Conservation (phyloP, 2,797 vertebrate species). For the Peromyscus aztecus region DNA sequence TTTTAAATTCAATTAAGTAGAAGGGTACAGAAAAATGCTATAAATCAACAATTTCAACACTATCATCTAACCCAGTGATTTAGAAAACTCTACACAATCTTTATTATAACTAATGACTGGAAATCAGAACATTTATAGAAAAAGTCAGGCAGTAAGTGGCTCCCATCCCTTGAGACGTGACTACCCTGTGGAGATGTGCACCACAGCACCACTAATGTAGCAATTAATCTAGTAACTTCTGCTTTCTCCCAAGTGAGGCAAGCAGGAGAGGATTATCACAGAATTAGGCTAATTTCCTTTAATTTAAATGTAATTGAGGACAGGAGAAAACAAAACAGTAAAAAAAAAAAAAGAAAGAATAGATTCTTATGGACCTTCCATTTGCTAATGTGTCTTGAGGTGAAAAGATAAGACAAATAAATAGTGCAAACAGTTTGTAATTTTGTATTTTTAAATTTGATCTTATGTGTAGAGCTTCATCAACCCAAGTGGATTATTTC, state of each 20-base stretch:
- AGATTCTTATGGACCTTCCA: background rate
- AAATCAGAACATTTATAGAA: constrained; percentile 37
- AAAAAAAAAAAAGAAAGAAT: background rate
- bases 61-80: background rate
- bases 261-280: background rate
- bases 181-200: background rate
- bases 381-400: background rate
- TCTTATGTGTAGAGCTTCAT: background rate
- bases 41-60: background rate
- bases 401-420: constrained; percentile 22
- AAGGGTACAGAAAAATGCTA: background rate
- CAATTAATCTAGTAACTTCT: constrained; percentile 18
- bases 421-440: background rate
- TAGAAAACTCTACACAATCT: background rate
- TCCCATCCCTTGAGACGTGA: constrained; percentile 27
- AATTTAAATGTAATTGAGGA: constrained; percentile 24
- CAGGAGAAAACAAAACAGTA: constrained; percentile 24
- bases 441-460: background rate
- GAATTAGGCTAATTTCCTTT: background rate
- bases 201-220: constrained; percentile 9
- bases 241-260: constrained; percentile 46
- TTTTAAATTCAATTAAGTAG: background rate
- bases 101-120: constrained; percentile 24
- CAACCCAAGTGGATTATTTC: background rate
- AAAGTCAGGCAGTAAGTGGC: background rate